These are phyloP conservation scores for Drosophila kambysellisi DNA, from an alignment of 2,888 invertebrate species.

Conservation along the genomic window DNA sequence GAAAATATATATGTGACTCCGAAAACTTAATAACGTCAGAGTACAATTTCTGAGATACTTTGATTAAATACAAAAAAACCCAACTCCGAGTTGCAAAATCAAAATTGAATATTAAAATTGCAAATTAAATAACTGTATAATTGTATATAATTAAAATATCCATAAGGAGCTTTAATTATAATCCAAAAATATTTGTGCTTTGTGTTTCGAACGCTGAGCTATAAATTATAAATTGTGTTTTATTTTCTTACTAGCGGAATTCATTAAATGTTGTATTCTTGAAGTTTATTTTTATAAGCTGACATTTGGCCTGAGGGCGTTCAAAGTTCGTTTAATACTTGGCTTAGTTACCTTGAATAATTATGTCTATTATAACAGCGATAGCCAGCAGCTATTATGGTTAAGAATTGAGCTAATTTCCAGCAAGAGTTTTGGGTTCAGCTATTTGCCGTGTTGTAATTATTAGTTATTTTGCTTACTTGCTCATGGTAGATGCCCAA, in stretches of 20 bases:
- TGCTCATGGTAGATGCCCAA: constrained; percentile 46
- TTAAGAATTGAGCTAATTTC: constrained; percentile 47
- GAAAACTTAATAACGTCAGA: background rate
- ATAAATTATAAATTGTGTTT: constrained; percentile 5
- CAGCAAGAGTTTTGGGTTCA: constrained; percentile 8
- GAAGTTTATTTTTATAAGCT: constrained; percentile 22
- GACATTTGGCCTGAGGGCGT: constrained; percentile 31
- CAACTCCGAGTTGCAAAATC: background rate
- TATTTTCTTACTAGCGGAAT: constrained; percentile 4
- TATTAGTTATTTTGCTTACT: constrained; percentile 20
- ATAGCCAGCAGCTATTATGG: constrained; percentile 57
- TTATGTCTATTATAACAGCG: constrained; percentile 50
- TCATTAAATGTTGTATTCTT: constrained; percentile 35
- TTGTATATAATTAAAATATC: background rate
- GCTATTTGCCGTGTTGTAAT: constrained; percentile 10
- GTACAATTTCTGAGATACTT: background rate
- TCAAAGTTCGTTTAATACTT: constrained; percentile 49
- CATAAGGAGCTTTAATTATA: background rate
- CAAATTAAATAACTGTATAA: background rate
- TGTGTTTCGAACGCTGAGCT: background rate
- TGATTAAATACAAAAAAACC: background rate
- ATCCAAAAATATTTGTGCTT: background rate
- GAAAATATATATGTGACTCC: background rate
- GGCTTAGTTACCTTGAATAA: constrained; percentile 38
- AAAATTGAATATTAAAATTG: background rate